Evolutionary conservation across 2,888 invertebrate species (phyloP).

Genomic region (Zootermopsis nevadensis): DNA sequence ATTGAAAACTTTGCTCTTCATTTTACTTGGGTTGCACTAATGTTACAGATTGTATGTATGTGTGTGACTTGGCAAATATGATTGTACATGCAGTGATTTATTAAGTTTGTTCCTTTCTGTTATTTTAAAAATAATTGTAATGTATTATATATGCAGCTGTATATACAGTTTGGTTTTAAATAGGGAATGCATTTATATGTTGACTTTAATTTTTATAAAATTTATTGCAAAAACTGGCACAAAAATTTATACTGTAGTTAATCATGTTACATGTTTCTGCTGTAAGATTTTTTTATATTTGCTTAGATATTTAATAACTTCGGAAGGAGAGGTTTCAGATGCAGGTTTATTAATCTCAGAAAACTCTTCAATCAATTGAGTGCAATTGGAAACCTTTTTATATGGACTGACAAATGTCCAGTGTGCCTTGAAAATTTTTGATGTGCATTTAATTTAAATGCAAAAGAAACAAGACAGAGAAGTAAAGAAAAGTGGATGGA

Average conservation of each 20-base stretch:
- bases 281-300: no score
- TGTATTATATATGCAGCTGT: neutral
- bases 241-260: neutral
- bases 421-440: no score
- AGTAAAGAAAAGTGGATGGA: no score
- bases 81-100: conserved; percentile 6
- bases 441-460: no score
- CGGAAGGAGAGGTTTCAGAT: no score
- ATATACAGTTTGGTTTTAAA: neutral
- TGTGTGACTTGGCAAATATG: neutral
- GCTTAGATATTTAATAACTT: no score
- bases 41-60: neutral
- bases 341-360: no score
- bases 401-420: no score
- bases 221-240: neutral
- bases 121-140: neutral
- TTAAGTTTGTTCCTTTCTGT: neutral
- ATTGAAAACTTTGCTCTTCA: neutral
- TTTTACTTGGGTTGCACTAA: neutral
- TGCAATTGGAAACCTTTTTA: no score
- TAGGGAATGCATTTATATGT: neutral
- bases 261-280: no score
- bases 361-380: no score
- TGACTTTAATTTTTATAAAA: neutral
- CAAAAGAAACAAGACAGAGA: no score